Percentiles rank a stretch among this genome's conserved stretches.
phyloP scores from a whole-genome alignment of 2,888 invertebrate species.

The Reticulitermes lucifugus region DNA sequence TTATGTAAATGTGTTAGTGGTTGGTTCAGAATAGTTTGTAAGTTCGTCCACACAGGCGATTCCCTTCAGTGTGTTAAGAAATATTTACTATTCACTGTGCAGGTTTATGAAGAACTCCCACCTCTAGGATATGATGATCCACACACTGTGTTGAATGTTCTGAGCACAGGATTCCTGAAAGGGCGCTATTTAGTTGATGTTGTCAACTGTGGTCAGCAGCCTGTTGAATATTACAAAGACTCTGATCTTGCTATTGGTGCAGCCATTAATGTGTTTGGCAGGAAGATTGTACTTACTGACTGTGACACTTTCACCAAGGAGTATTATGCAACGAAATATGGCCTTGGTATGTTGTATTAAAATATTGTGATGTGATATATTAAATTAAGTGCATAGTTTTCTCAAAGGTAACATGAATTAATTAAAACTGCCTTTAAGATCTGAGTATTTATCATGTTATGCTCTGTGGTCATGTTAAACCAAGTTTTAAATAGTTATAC shows the following conservation, averaged over 20 bases:
- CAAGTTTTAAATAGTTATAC: no score
- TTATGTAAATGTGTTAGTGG: no score
- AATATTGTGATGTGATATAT: no score
- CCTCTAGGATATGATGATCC: conserved; percentile 65
- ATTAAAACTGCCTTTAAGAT: no score
- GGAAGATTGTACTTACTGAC: conserved; percentile 82
- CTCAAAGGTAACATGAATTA: no score
- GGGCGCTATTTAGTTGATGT: conserved; percentile 71
- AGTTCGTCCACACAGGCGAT: neutral
- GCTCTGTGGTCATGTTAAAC: no score
- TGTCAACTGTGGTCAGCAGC: conserved; percentile 66
- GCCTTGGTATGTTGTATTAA: conserved; percentile 66
- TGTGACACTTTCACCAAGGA: conserved; percentile 89
- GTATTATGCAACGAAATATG: conserved; percentile 80
- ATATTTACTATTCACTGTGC: neutral
- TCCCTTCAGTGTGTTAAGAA: conserved; percentile 58
- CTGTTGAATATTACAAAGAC: conserved; percentile 64
- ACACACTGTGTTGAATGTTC: conserved; percentile 71
- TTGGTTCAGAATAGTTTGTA: neutral
- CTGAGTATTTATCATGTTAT: no score
- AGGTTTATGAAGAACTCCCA: conserved; percentile 62
- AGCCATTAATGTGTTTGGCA: conserved; percentile 83
- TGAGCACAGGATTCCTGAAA: conserved; percentile 64
- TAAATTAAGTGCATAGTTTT: no score
- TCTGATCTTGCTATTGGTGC: conserved; percentile 86